A percentile compares a stretch with the other conserved stretches of the same genome.
phyloP scores from a whole-genome alignment of 2,888 invertebrate genomes.

The Pollenia amentaria region DNA sequence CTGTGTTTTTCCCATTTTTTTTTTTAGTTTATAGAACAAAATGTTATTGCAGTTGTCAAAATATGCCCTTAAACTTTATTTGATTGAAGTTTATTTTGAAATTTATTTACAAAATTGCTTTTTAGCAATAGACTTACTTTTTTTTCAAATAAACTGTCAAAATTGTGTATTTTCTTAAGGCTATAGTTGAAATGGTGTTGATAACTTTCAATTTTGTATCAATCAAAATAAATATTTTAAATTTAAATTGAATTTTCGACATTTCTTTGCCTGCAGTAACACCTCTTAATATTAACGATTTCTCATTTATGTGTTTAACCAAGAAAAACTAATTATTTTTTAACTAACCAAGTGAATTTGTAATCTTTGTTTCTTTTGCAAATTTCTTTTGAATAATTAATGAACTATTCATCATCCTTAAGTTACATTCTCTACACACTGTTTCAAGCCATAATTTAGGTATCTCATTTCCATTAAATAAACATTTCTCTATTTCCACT shows the following conservation, averaged over 20 bases:
- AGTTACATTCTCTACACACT: no score
- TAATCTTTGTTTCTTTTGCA: no score
- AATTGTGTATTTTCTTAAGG: background rate
- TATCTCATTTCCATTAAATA: conserved; percentile 4
- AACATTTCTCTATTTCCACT: background rate
- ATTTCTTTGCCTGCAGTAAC: no score
- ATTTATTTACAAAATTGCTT: conserved; percentile 41
- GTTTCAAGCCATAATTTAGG: background rate
- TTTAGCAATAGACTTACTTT: background rate
- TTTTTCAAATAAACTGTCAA: background rate
- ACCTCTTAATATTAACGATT: no score
- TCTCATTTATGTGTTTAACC: no score
- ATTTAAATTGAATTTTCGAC: background rate
- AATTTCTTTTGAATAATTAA: no score
- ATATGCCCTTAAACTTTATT: conserved; percentile 73
- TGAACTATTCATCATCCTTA: background rate
- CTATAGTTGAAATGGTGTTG: conserved; percentile 38
- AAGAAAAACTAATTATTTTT: no score
- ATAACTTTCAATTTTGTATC: conserved; percentile 19
- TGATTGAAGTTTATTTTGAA: conserved; percentile 43
- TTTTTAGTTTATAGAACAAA: conserved; percentile 7
- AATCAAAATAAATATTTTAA: conserved; percentile 4
- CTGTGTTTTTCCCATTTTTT: conserved; percentile 52
- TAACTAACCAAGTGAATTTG: no score
- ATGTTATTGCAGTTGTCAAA: conserved; percentile 52